Percentiles rank a stretch among this genome's conserved stretches.
phyloP scores from a whole-genome alignment of 1,140 invertebrate genomes.

The Procambarus clarkii region DNA sequence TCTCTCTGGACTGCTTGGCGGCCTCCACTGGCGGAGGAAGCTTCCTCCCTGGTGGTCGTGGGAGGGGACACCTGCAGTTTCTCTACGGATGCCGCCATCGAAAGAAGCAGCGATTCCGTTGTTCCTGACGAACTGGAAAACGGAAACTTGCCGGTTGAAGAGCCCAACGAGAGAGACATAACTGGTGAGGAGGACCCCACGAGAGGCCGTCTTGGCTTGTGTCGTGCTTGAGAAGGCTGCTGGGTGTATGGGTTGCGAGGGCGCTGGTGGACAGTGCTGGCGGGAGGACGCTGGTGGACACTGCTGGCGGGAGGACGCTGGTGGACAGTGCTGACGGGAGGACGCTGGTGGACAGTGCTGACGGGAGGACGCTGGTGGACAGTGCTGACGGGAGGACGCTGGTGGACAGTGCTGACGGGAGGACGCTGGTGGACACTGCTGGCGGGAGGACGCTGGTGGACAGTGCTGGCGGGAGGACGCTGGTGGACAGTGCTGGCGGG shows the following conservation, averaged over 20 bases:
- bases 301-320: background rate
- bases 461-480: background rate
- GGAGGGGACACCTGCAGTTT: background rate
- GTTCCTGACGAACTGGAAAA: background rate
- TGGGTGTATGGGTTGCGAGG: background rate
- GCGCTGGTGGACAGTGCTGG: background rate
- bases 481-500: background rate
- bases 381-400: background rate
- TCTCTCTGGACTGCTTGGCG: background rate
- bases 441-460: background rate
- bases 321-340: background rate
- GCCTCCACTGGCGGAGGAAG: background rate
- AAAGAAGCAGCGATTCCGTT: background rate
- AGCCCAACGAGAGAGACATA: background rate
- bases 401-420: background rate
- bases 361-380: background rate
- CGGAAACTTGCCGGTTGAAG: background rate
- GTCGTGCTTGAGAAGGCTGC: background rate
- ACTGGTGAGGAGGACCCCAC: background rate
- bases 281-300: background rate
- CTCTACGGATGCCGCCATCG: background rate
- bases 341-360: background rate
- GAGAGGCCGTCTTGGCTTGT: background rate
- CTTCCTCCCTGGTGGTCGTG: background rate
- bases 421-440: background rate